Conservation (phyloP, 2,113 vertebrate species). For the Saccopteryx bilineata region DNA sequence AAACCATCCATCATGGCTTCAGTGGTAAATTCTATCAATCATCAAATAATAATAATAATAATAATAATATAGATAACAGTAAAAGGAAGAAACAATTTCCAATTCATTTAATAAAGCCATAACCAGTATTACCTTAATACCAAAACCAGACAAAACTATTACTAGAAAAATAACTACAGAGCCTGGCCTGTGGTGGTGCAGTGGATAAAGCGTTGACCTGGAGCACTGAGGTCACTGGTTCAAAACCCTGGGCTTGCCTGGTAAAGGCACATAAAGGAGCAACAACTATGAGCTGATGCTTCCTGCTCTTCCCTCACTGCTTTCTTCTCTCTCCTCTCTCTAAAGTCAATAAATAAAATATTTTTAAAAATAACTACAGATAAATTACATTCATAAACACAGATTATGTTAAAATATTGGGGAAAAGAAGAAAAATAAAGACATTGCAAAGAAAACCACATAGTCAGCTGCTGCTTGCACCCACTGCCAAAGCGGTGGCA, state of each 20-base stretch:
- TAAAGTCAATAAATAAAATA: too few species aligned
- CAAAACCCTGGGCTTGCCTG: too few species aligned
- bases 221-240: too few species aligned
- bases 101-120: conserved; percentile 2
- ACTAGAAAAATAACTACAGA: background rate
- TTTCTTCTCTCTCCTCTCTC: too few species aligned
- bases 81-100: conserved; percentile 19
- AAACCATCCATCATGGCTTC: background rate
- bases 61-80: background rate
- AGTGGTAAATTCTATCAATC: background rate
- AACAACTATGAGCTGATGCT: too few species aligned
- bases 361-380: background rate
- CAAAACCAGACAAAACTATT: conserved; percentile 17
- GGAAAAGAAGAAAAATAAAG: conserved; percentile 79
- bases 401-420: conserved; percentile 30
- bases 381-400: background rate
- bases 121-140: background rate
- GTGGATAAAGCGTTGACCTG: too few species aligned
- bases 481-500: conserved; percentile 64
- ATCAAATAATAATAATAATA: background rate
- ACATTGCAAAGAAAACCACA: conserved; percentile 70
- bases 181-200: too few species aligned
- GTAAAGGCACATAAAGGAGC: too few species aligned
- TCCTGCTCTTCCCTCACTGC: too few species aligned
- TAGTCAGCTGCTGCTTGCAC: conserved; percentile 60